Conservation (phyloP, 2,113 vertebrate genomes). For the Spea bombifrons region DNA sequence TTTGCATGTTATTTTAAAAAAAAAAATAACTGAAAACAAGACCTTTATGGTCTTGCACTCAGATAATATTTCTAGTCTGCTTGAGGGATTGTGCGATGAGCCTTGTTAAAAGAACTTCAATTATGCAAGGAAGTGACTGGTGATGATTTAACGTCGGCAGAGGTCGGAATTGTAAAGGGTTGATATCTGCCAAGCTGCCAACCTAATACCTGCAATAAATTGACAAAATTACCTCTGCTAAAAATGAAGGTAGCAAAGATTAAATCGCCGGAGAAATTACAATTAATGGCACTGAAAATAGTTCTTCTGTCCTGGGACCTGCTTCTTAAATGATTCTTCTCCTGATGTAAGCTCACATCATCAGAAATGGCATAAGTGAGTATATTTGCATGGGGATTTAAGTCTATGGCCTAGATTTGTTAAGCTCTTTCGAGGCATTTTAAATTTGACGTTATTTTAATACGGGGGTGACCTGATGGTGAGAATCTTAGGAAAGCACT, state of each 20-base stretch:
- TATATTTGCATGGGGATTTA: slow-evolving; percentile 7
- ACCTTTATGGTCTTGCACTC: not conserved
- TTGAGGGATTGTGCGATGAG: slow-evolving; percentile 5
- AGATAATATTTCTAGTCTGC: slow-evolving; percentile 5
- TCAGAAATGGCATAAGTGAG: not conserved
- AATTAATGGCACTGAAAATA: slow-evolving; percentile 30
- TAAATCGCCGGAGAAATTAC: slow-evolving; percentile 29
- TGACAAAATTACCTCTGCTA: slow-evolving; percentile 41
- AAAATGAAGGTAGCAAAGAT: slow-evolving; percentile 29
- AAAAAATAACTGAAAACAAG: slow-evolving; percentile 22
- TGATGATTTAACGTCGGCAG: slow-evolving; percentile 34
- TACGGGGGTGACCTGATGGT: too few relatives aligned
- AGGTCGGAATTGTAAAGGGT: slow-evolving; percentile 30
- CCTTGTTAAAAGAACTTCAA: slow-evolving; percentile 37
- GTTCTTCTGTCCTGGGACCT: not conserved
- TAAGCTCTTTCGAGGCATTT: not conserved
- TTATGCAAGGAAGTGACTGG: slow-evolving; percentile 39
- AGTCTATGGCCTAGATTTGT: not conserved
- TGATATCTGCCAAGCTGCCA: slow-evolving; percentile 24
- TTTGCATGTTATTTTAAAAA: slow-evolving; percentile 32
- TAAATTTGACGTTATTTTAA: too few relatives aligned
- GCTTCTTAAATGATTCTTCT: not conserved
- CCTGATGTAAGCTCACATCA: not conserved
- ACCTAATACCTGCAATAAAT: slow-evolving; percentile 43
- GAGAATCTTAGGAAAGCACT: too few relatives aligned